These are phyloP conservation scores for Pantherophis guttatus DNA, from an alignment of 2,113 vertebrate genomes.

Conservation along the genomic window DNA sequence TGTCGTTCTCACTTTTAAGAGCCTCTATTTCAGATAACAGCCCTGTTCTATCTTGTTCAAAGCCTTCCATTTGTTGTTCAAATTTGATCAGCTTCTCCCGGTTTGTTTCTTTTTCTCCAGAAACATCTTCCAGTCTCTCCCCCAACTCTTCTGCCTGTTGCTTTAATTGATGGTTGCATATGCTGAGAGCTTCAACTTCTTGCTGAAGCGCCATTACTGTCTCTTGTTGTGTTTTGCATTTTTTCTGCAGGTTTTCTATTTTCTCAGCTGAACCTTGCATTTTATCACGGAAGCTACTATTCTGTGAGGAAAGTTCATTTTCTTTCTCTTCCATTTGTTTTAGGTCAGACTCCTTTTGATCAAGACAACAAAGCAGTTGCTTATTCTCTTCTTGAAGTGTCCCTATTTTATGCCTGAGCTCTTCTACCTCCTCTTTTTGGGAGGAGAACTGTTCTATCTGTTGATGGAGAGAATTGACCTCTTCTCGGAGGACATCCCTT, in stretches of 20 bases:
- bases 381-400: constrained; percentile 74
- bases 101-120: constrained; percentile 59
- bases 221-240: constrained; percentile 54
- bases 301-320: constrained; percentile 65
- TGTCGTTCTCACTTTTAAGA: constrained; percentile 68
- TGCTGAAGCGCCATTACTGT: constrained; percentile 62
- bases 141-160: constrained; percentile 70
- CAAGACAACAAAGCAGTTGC: constrained; percentile 61
- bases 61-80: constrained; percentile 67
- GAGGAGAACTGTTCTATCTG: constrained; percentile 63
- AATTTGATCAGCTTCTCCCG: constrained; percentile 57
- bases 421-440: constrained; percentile 57
- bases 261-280: constrained; percentile 68
- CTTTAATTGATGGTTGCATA: constrained; percentile 67
- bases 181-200: constrained; percentile 59
- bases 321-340: constrained; percentile 74
- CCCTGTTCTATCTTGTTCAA: constrained; percentile 64
- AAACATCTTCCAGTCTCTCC: constrained; percentile 60
- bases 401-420: constrained; percentile 70
- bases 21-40: constrained; percentile 58
- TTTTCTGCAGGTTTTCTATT: constrained; percentile 64
- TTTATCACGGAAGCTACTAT: constrained; percentile 59
- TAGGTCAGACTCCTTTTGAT: constrained; percentile 69
- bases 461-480: constrained; percentile 65
- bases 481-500: constrained; percentile 76